Evolutionary conservation across 2,797 vertebrate genomes (phyloP).

Genomic region (Argentina silus): DNA sequence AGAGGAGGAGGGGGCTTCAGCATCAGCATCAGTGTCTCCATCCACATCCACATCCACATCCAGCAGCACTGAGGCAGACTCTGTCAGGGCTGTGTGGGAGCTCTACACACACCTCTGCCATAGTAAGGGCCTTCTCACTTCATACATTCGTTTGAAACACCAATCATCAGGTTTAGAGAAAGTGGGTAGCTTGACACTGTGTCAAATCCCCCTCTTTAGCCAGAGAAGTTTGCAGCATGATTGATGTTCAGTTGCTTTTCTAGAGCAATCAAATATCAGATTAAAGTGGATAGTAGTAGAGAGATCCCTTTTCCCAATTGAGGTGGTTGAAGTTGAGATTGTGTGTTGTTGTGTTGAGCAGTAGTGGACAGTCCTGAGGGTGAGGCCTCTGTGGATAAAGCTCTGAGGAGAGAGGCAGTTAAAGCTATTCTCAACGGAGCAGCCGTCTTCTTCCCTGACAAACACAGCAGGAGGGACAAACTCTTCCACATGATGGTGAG

Average conservation of each 20-base stretch:
- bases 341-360: constrained; percentile 63
- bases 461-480: constrained; percentile 85
- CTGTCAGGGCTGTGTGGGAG: constrained; percentile 79
- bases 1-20: constrained; percentile 32
- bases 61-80: constrained; percentile 55
- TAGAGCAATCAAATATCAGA: no score
- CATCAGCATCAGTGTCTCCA: neutral
- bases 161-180: no score
- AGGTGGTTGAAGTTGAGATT: no score
- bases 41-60: constrained; percentile 41
- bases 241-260: no score
- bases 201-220: no score
- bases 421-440: constrained; percentile 93
- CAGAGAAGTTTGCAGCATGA: no score
- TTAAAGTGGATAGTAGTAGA: no score
- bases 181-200: no score
- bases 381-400: constrained; percentile 75
- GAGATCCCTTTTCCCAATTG: no score
- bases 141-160: no score
- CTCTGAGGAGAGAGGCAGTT: constrained; percentile 87
- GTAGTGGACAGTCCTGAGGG: constrained; percentile 86
- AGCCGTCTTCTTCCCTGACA: constrained; percentile 93
- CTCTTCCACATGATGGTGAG: constrained; percentile 96
- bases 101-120: constrained; percentile 90
- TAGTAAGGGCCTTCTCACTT: constrained; percentile 71